Percentiles rank a stretch among this genome's conserved stretches.
Conservation (phyloP, 2,113 vertebrate genomes). For the human region GRCh38 chr7:79382501-79383000, state of each 20-base stretch:
- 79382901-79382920: not conserved
- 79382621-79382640: not conserved
- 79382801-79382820: not conserved
- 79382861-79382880: not conserved
- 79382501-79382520: not conserved
- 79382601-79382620: not conserved
- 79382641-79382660: too few relatives aligned
- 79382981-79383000: not conserved
- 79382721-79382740: not conserved
- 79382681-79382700: not conserved
- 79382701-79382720: not conserved
- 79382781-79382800: fast-evolving
- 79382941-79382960: not conserved
- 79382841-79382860: not conserved
- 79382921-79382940: not conserved
- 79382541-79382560: not conserved
- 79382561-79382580: not conserved
- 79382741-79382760: not conserved
- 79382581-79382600: not conserved
- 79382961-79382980: not conserved
- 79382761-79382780: not conserved
- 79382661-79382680: not conserved
- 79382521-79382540: not conserved
- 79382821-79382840: not conserved
- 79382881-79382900: not conserved